Evolutionary conservation across 2,113 vertebrate genomes (phyloP).

Genomic region (human (Homo sapiens)): DNA sequence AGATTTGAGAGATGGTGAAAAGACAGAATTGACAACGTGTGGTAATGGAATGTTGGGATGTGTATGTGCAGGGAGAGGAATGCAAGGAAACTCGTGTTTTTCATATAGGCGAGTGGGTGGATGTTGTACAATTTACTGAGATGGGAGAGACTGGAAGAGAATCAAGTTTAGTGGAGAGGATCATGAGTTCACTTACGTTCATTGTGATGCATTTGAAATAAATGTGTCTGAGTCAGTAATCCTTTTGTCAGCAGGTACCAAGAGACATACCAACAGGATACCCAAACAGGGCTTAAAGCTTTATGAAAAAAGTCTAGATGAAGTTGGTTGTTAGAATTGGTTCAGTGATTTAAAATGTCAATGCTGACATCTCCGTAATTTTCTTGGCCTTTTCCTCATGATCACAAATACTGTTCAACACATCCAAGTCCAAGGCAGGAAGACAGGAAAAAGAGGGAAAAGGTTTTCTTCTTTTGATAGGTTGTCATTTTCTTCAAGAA

Average conservation of each 20-base stretch:
- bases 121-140: not conserved
- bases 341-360: slow-evolving; percentile 33
- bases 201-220: not conserved
- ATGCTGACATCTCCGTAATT: not conserved
- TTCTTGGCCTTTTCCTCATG: not conserved
- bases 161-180: not conserved
- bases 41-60: too few species aligned
- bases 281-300: not conserved
- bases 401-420: not conserved
- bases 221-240: not conserved
- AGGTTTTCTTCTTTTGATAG: not conserved
- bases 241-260: not conserved
- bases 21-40: too few species aligned
- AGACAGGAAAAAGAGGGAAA: not conserved
- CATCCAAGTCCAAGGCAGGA: not conserved
- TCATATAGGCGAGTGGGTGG: too few species aligned
- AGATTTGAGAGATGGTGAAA: too few species aligned
- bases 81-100: too few species aligned
- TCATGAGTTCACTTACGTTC: not conserved
- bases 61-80: too few species aligned
- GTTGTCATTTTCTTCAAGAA: slow-evolving; percentile 10
- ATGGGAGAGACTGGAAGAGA: not conserved
- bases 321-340: not conserved
- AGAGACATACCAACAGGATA: not conserved
- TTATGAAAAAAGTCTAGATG: not conserved